Percentiles rank a stretch among this genome's conserved stretches.
phyloP scores from a whole-genome alignment of 2,888 invertebrate species.

The Salpingus planirostris region DNA sequence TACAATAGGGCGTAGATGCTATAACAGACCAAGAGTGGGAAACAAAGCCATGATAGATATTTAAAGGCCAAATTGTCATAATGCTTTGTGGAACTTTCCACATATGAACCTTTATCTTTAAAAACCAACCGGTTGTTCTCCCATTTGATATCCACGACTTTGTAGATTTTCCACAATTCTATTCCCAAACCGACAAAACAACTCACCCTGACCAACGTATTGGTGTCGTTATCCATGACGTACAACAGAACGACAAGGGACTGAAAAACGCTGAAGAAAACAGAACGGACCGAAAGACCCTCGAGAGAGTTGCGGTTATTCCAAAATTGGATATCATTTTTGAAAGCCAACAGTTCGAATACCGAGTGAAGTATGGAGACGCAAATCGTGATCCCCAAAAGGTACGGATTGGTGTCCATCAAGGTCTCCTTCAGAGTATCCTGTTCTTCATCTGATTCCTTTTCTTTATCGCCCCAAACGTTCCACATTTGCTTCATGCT shows the following conservation, averaged over 20 bases:
- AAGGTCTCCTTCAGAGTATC: slow-evolving; percentile 89
- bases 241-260: slow-evolving; percentile 91
- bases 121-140: slow-evolving; percentile 72
- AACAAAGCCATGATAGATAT: slow-evolving; percentile 93
- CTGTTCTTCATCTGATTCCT: slow-evolving; percentile 81
- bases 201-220: slow-evolving; percentile 88
- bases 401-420: slow-evolving; percentile 92
- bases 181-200: slow-evolving; percentile 92
- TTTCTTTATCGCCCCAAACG: slow-evolving; percentile 59
- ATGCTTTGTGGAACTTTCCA: slow-evolving; percentile 83
- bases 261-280: slow-evolving; percentile 98
- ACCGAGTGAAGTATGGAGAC: slow-evolving; percentile 94
- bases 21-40: slow-evolving; percentile 89
- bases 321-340: slow-evolving; percentile 99
- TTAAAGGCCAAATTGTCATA: slow-evolving; percentile 95
- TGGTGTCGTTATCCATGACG: slow-evolving; percentile 97
- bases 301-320: slow-evolving; percentile 94
- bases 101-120: slow-evolving; percentile 94
- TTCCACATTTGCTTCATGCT: slow-evolving; percentile 83
- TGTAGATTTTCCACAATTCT: slow-evolving; percentile 99
- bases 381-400: slow-evolving; percentile 81
- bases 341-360: slow-evolving; percentile 97
- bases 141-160: slow-evolving; percentile 78
- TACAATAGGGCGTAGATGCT: slow-evolving; percentile 91
- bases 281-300: slow-evolving; percentile 94